Base-by-base conservation (phyloP, 2,888 invertebrate genomes). In the Clepsis dumicolana region DNA sequence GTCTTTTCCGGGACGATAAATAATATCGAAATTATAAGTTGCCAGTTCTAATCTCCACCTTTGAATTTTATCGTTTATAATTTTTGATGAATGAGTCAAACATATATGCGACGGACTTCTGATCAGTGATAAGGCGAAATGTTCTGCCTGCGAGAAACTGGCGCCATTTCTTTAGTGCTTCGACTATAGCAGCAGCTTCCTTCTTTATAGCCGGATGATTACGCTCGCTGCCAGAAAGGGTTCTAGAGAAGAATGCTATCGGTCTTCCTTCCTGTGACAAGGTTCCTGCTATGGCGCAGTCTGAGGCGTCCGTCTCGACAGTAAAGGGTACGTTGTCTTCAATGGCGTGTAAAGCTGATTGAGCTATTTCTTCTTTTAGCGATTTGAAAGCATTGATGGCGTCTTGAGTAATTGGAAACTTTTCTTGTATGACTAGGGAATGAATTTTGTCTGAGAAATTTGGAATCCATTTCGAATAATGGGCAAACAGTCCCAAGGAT, bases 281-380 rank as follows among this genome's bases (percentile, higher is more conserved):
- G 12, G 61, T 56, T 4, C 18, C 61, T n/a, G 53, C 66, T 18
- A 66, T 27, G 1, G 61, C 21, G 53, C 44, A 29, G 16, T 66
- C 61, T 2, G 61, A 61, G 4, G 66, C 61, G 25, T 66, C 66
- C 1, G 61, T 66, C 27, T 66, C 54, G 1, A 61, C 66, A 4
- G 66, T 61, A 12, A 61, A 66, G 1, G 54, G 21, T n/a, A 54
- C 27, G 10, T 32, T 50, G 8, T 50, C n/a, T 5, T 61, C 50
- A n/a, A 61, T 61, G 1, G 61, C 48, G 24, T 32, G 32, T 14
- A 61, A 21, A 14, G 50, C 27, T 24, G 61, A 61, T 4, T 61
- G 10, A 1, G 50, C 29, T n/a, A 61, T 61, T 14, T 52, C 52
- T 27, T 27, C 7, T 25, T 52, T 52, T n/a, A 52, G 1, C n/a